phyloP scores from a whole-genome alignment of 1,140 invertebrate species.

The Ephestia elutella region DNA sequence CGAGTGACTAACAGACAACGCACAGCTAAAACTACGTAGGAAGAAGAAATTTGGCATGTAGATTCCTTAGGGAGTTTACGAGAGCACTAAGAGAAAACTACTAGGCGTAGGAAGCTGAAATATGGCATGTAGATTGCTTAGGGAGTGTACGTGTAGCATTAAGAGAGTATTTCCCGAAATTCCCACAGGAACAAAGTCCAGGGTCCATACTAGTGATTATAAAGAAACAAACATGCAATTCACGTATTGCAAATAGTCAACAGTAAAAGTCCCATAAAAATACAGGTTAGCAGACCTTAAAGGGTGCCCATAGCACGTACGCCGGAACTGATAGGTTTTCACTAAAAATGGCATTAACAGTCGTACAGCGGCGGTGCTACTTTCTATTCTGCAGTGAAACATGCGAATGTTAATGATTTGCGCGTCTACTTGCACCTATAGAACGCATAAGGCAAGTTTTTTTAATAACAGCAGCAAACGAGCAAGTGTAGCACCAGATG shows the following conservation, averaged over 20 bases:
- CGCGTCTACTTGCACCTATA: background rate
- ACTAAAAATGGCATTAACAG: slow-evolving; percentile 50
- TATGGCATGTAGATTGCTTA: too few species aligned
- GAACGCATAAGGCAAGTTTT: slow-evolving; percentile 35
- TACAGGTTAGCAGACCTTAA: background rate
- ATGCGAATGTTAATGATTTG: slow-evolving; percentile 29
- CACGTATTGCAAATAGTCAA: background rate
- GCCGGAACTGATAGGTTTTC: slow-evolving; percentile 38
- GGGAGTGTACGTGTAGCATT: too few species aligned
- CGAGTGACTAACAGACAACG: too few species aligned
- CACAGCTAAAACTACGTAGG: too few species aligned
- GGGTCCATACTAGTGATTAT: background rate
- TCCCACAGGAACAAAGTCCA: too few species aligned
- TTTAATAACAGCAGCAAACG: too few species aligned
- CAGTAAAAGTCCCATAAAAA: slow-evolving; percentile 1
- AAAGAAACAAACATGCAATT: background rate
- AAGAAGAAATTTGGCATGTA: too few species aligned
- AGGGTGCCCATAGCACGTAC: slow-evolving; percentile 16
- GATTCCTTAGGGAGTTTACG: too few species aligned
- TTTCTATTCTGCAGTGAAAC: slow-evolving; percentile 40
- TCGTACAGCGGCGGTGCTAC: slow-evolving; percentile 35
- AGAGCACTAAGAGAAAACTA: too few species aligned
- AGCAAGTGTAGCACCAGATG: background rate
- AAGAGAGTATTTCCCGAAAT: too few species aligned
- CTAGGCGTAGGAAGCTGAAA: too few species aligned